Evolutionary conservation across 2,888 invertebrate genomes (phyloP).

Genomic region (Mesoligia furuncula): DNA sequence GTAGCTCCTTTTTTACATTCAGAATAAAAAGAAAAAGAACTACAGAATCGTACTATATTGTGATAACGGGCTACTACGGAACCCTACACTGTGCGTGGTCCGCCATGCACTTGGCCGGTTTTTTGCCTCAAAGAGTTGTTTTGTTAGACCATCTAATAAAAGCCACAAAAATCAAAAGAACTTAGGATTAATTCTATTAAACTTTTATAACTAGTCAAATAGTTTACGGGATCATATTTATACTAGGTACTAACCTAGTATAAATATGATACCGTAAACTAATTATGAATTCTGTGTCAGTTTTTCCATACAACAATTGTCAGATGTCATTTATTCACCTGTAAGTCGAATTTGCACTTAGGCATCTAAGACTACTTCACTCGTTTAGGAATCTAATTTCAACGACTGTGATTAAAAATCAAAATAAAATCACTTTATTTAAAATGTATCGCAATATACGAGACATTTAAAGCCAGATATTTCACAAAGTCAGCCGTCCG

Average conservation of each 20-base stretch:
- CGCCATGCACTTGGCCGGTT: too few relatives aligned
- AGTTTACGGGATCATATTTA: too few relatives aligned
- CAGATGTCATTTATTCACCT: not conserved
- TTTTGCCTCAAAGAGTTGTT: not conserved
- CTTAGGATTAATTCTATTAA: not conserved
- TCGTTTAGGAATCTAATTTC: not conserved
- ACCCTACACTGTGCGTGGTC: too few relatives aligned
- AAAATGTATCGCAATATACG: conserved; percentile 24
- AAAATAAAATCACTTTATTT: conserved; percentile 1
- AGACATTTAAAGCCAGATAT: conserved; percentile 51
- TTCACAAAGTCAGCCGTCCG: conserved; percentile 56
- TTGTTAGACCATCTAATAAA: not conserved
- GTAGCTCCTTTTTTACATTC: too few relatives aligned
- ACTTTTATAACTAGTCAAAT: not conserved
- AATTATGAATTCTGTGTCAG: not conserved
- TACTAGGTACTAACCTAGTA: too few relatives aligned
- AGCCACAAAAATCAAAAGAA: not conserved
- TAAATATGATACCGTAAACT: not conserved
- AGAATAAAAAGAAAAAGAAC: too few relatives aligned
- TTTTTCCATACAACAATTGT: not conserved
- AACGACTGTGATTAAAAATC: not conserved
- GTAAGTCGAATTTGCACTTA: not conserved
- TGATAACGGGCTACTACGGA: too few relatives aligned
- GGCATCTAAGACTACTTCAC: not conserved
- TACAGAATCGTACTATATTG: too few relatives aligned